phyloP scores from a whole-genome alignment of 2,888 invertebrate species.

The Mesoligia furuncula region DNA sequence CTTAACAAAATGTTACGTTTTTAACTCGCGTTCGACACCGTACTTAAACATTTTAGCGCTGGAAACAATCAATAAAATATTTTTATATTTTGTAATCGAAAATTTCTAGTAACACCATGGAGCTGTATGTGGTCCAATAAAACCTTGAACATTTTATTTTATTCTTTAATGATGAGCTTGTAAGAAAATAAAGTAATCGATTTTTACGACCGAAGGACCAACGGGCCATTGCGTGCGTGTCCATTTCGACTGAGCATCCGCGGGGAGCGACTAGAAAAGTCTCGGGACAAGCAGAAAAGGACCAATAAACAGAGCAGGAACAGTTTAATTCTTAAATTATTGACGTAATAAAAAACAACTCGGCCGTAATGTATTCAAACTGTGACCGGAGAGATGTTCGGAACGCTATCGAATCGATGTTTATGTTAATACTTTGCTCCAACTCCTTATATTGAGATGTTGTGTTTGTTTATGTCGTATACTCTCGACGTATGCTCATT shows the following conservation, averaged over 20 bases:
- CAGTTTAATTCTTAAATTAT: slow-evolving; percentile 86
- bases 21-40: slow-evolving; percentile 33
- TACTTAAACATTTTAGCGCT: slow-evolving; percentile 39
- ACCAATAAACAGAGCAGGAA: slow-evolving; percentile 71
- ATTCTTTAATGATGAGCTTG: slow-evolving; percentile 73
- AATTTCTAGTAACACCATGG: slow-evolving; percentile 48
- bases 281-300: slow-evolving; percentile 67
- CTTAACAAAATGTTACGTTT: slow-evolving; percentile 57
- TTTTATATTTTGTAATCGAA: slow-evolving; percentile 39
- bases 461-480: slow-evolving; percentile 79
- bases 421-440: slow-evolving; percentile 83
- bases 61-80: slow-evolving; percentile 33
- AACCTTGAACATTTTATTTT: slow-evolving; percentile 67
- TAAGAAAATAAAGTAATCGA: slow-evolving; percentile 80
- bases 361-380: slow-evolving; percentile 84
- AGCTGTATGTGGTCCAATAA: slow-evolving; percentile 67
- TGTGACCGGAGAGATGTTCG: slow-evolving; percentile 80
- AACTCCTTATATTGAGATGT: slow-evolving; percentile 84
- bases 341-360: slow-evolving; percentile 84
- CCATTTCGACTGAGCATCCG: slow-evolving; percentile 64
- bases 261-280: slow-evolving; percentile 70
- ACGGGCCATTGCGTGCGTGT: slow-evolving; percentile 65
- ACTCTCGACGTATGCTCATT: slow-evolving; percentile 73
- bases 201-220: slow-evolving; percentile 79
- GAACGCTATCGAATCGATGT: slow-evolving; percentile 83